Base-by-base conservation (phyloP, 37 sponge, comb jelly and placozoan species). In the Chondrosia reniformis region DNA sequence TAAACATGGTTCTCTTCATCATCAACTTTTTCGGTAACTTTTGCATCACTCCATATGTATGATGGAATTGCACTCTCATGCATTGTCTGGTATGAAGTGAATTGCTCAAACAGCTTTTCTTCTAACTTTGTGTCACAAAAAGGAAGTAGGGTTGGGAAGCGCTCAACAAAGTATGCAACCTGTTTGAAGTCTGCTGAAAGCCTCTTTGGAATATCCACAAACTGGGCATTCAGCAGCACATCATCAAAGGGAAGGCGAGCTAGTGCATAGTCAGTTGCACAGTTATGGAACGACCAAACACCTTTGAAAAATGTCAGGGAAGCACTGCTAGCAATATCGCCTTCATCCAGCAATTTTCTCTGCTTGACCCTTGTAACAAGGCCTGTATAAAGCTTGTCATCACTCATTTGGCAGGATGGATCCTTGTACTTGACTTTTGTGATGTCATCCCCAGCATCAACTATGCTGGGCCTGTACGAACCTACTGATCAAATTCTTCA, bases 161-260 rank as follows among this genome's bases (percentile, higher is more conserved):
- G 57, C 45, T 80, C 44, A 15, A 80, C 81, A 79, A 79, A 79
- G 28, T 49, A 79, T 8, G 39, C 58, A 12, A 86, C 86, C 40
- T 75, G 55, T 56, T 45, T 21, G 32, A 82, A 67, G 63, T 40
- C 27, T 28, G 36, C 7, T 40, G 32, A 30, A 34, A 49, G 57
- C 54, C 88, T 72, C 24, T 49, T 45, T 10, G 32, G 46, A 69
- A 87, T 72, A 43, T 77, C 59, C 19, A 83, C 79, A 87, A 87
- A 87, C 42, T 28, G 22, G 22, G 81, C 76, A 81, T 80, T 28
- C 56, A 12, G 44, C 12, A 89, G 37, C 19, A 80, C 73, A 55
- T 80, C 73, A 46, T 69, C 36, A 22, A 67, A 8, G 13, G 80
- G 80, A 25, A 79, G 69, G 33, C 32, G 73, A 56, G 55, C 9